phyloP scores from a whole-genome alignment of 2,888 invertebrate genomes.

The Drosophila fulvimacula region DNA sequence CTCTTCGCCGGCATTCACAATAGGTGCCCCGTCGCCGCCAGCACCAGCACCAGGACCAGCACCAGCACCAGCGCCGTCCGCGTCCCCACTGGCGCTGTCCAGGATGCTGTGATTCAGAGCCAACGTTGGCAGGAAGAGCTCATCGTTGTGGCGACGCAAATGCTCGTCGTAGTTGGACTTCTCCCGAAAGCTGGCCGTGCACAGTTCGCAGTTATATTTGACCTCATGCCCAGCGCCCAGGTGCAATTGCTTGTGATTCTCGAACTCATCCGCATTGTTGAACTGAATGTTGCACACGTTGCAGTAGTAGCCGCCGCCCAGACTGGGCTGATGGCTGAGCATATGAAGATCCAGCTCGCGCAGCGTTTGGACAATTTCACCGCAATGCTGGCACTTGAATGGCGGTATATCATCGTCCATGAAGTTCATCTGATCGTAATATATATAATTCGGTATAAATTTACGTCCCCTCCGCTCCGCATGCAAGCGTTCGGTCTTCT shows the following conservation, averaged over 20 bases:
- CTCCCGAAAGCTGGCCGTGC: constrained; percentile 82
- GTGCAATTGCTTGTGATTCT: constrained; percentile 76
- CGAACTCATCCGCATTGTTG: constrained; percentile 72
- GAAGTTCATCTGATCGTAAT: constrained; percentile 81
- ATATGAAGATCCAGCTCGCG: constrained; percentile 79
- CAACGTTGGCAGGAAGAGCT: constrained; percentile 75
- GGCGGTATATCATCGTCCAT: constrained; percentile 82
- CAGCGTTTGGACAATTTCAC: constrained; percentile 75
- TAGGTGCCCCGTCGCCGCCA: constrained; percentile 15
- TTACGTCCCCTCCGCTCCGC: constrained; percentile 74
- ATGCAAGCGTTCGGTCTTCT: constrained; percentile 77
- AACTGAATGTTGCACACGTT: constrained; percentile 75
- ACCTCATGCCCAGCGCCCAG: constrained; percentile 69
- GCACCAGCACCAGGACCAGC: too few species aligned
- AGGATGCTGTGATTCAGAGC: constrained; percentile 68
- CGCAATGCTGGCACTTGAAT: constrained; percentile 80
- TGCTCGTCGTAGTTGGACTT: constrained; percentile 81
- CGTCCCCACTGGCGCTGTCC: constrained; percentile 44
- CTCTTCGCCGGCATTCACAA: constrained; percentile 31
- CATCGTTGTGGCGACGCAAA: constrained; percentile 81
- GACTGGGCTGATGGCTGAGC: constrained; percentile 70
- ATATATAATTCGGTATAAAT: constrained; percentile 77
- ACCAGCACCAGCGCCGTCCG: constrained; percentile 23
- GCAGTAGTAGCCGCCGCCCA: constrained; percentile 71
- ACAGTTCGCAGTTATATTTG: constrained; percentile 79